These are phyloP conservation scores for Rattus norvegicus DNA, from an alignment of 2,113 vertebrate species.

Conservation along the genomic window GRCr8 NC_086021.1:122416501-122417000, in stretches of 20 bases:
- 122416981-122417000: background rate
- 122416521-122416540: background rate
- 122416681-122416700: background rate
- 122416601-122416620: background rate
- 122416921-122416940: background rate
- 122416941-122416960: background rate
- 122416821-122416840: background rate
- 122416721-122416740: background rate
- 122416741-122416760: background rate
- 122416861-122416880: background rate
- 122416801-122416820: background rate
- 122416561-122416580: background rate
- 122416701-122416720: background rate
- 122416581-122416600: background rate
- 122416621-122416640: background rate
- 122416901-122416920: background rate
- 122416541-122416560: rapidly evolving
- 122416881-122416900: too few relatives aligned
- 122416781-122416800: background rate
- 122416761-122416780: background rate
- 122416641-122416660: background rate
- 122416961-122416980: background rate
- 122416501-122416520: background rate
- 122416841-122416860: background rate
- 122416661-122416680: background rate